phyloP scores from a whole-genome alignment of 2,797 vertebrate species.

The Rallus crepitans region DNA sequence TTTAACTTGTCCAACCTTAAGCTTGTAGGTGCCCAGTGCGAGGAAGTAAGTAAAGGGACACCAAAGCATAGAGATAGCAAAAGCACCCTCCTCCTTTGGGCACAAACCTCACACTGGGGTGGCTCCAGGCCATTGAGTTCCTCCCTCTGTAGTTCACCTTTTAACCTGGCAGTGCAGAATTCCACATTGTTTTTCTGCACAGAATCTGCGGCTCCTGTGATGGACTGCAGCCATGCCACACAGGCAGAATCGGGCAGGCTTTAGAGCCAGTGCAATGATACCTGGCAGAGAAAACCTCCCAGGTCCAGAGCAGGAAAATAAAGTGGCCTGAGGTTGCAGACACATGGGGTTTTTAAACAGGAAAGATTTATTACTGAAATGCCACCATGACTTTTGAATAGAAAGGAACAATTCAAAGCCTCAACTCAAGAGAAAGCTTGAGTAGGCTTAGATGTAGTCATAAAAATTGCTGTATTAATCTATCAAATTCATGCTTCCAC shows the following conservation, averaged over 20 bases:
- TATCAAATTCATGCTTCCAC: not conserved
- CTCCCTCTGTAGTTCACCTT: not conserved
- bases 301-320: not conserved
- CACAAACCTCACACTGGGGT: not conserved
- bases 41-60: not conserved
- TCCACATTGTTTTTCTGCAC: not conserved
- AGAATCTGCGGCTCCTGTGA: rapidly evolving
- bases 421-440: not conserved
- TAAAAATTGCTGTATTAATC: rapidly evolving
- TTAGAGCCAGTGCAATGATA: not conserved
- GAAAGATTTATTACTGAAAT: not conserved
- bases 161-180: not conserved
- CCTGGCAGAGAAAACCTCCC: too few relatives aligned
- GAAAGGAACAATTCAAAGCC: not conserved
- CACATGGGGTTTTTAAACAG: not conserved
- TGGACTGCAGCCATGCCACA: rapidly evolving
- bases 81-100: not conserved
- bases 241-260: not conserved
- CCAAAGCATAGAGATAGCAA: not conserved
- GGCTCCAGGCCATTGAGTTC: rapidly evolving
- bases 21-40: not conserved
- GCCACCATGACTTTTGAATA: not conserved
- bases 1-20: not conserved
- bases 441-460: not conserved
- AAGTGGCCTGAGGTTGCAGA: not conserved